Base-by-base conservation (phyloP, 1,140 invertebrate genomes). In the Cydia strobilella region DNA sequence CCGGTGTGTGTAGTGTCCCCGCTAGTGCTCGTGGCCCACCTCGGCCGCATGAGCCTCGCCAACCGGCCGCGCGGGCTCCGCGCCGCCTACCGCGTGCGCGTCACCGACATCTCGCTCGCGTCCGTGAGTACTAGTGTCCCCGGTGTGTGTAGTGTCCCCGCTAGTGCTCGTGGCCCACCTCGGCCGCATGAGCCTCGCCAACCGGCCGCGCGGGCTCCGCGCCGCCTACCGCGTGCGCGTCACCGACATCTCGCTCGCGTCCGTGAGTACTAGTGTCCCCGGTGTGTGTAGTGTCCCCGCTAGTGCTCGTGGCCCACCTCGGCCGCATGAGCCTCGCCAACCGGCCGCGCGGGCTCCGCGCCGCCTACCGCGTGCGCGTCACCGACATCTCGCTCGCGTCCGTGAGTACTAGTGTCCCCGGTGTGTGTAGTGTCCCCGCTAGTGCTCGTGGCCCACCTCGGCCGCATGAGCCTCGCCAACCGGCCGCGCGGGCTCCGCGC, bases 321-420 rank as follows among this genome's bases (percentile, higher is more conserved):
- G 98, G 98, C 39, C 96, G 97, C 85, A 99, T 99, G 84, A 95
- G 95, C 25, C 92, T 98, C 3, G 87, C 80, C 78, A 95, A 95
- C 88, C 80, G 87, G 76, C 86, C 6, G 92, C 93, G 31, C 78
- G 84, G 92, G 77, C 79, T 78, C 1, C 90, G 91, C 77, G 86
- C 94, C 86, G 78, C 79, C 87, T 89, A 75, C 86, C 89, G 83
- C 72, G 75, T 77, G 84, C 90, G 91, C 77, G 86, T 94, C 86
- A 77, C 94, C 86, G 94, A 99, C 86, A 98, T 99, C 94, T 98
- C 97, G 90, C 90, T 99, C 1, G 98, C 96, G 87, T 97, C 93
- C 6, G 92, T 93, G 35, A 79, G 88, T 89, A 66, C 51, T 7
- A 45, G 5, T 59, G 9, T 20, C 63, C 39, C 51, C 0, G 66